Percentiles rank a stretch among this genome's conserved stretches.
phyloP scores from a whole-genome alignment of 2,888 invertebrate genomes.

The Chamaedrilus cognettii region DNA sequence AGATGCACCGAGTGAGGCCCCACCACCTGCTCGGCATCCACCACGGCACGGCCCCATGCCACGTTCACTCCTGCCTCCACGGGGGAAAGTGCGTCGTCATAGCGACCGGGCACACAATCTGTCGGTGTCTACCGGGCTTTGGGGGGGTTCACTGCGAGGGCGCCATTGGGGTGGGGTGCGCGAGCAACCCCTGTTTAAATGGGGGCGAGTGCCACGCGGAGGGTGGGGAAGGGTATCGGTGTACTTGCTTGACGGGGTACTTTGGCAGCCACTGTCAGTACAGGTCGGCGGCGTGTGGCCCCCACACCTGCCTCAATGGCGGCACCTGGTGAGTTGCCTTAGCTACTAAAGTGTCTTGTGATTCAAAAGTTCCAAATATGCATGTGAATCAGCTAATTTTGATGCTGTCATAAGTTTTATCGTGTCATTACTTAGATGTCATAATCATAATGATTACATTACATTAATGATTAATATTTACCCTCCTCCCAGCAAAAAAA shows the following conservation, averaged over 20 bases:
- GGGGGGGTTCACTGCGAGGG: background rate
- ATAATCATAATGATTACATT: no score
- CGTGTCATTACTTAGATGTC: no score
- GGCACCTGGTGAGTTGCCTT: conserved; percentile 5
- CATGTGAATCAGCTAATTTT: no score
- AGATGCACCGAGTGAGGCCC: no score
- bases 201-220: background rate
- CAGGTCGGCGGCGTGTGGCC: background rate
- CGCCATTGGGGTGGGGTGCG: background rate
- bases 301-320: conserved; percentile 11
- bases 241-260: conserved; percentile 9
- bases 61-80: background rate
- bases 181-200: conserved; percentile 1
- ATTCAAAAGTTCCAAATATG: no score
- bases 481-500: no score
- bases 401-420: no score
- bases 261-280: conserved; percentile 16
- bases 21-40: no score
- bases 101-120: background rate
- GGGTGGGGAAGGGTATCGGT: background rate
- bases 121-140: background rate
- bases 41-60: no score
- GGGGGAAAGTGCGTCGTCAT: background rate
- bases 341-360: no score
- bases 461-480: no score